These are phyloP conservation scores for Aphaenogaster ashmeadi DNA, from an alignment of 1,140 invertebrate species.

Conservation along the genomic window DNA sequence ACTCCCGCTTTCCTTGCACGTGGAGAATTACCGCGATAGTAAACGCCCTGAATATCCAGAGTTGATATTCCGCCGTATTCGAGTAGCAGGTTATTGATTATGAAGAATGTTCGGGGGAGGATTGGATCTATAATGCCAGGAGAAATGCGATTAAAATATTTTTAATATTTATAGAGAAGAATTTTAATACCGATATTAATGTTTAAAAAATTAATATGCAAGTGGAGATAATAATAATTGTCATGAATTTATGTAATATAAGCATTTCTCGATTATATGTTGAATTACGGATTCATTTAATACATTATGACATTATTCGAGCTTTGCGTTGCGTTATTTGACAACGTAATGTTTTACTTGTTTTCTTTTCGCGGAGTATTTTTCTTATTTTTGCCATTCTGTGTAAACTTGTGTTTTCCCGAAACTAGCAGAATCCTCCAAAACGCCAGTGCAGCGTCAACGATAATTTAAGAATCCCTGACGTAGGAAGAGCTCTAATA, in stretches of 20 bases:
- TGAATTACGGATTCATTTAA: not conserved
- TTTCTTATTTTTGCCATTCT: not conserved
- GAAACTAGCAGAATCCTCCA: not conserved
- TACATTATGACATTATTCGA: not conserved
- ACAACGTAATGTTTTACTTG: not conserved
- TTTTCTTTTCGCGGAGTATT: not conserved
- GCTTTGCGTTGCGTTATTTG: not conserved
- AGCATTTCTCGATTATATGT: no score
- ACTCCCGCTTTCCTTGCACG: constrained; percentile 11
- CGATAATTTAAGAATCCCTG: not conserved
- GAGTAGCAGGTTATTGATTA: not conserved
- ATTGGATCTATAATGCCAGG: not conserved
- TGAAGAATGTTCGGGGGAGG: not conserved
- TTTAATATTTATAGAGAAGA: not conserved
- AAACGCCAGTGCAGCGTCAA: not conserved
- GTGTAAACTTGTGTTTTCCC: not conserved
- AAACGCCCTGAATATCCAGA: not conserved
- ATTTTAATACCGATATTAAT: not conserved
- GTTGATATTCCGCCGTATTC: not conserved
- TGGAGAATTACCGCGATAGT: constrained; percentile 1
- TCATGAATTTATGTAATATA: not conserved
- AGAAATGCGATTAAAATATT: not conserved
- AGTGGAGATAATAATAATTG: not conserved
- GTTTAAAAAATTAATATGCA: not conserved
- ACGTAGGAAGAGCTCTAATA: constrained; percentile 3